Base-by-base conservation (phyloP, 2,113 vertebrate genomes). In the Sinocyclocheilus rhinocerous region DNA sequence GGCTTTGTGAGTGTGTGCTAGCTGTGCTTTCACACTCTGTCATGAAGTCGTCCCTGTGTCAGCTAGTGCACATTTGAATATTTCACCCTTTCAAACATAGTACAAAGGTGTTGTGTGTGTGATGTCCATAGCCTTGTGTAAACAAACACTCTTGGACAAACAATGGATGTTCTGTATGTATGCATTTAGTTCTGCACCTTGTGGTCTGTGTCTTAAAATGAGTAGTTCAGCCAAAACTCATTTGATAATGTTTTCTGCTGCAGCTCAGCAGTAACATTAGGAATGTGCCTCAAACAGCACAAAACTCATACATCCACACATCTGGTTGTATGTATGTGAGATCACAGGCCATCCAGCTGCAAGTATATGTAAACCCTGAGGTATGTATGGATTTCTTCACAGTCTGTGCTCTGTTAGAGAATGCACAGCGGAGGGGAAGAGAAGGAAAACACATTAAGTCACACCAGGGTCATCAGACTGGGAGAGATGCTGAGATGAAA, bases 321-420 rank as follows among this genome's bases (percentile, higher is more conserved):
- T 81, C 52, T 45, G 22, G n/a, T 3, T 13, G 73, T 50, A 26
- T 33, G 26, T 57, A 8, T 73, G 11, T 61, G 50, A 83, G 24
- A 84, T 59, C 61, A 79, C 77, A 84, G 63, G 48, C 16, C 48
- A 24, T 73, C 39, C 82, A 80, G 33, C 76, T 80, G 86, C 48
- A 72, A 75, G 39, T 73, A 48, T 29, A 67, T 84, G 55, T 76
- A 67, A 81, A 76, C 67, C 72, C 7, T 65, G 13, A 26, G 76
- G 67, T 55, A 80, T 84, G 81, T 87, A 26, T 55, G 80, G 67
- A n/a, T 26, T 24, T 81, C 87, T 81, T 13, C 83, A 59, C 75
- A 50, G 75, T 72, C 80, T 55, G 26, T 29, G 20, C 39, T 87
- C 39, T 57, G 50, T 76, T 87, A 84, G 33, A 42, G n/a, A 50